A percentile compares a stretch with the other conserved stretches of the same genome.
Conservation (phyloP, 2,113 vertebrate genomes). For the Paramormyrops kingsleyae region DNA sequence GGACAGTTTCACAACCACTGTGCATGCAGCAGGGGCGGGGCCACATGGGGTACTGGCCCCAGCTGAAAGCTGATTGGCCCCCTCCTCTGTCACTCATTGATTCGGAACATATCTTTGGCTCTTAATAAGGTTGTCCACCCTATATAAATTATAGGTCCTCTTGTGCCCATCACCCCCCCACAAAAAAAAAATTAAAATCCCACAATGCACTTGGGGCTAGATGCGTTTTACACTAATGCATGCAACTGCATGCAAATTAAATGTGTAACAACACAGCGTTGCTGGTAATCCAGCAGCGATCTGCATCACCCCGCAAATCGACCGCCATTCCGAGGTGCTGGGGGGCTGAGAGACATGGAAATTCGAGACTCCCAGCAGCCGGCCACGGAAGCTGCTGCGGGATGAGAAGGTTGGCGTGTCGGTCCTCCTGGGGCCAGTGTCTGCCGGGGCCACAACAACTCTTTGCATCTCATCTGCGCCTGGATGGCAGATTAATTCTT, state of each 20-base stretch:
- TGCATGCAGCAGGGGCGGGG: neutral
- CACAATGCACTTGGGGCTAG: neutral
- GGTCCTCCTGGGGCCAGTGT: neutral
- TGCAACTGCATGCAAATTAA: slow-evolving; percentile 3
- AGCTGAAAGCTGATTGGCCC: neutral
- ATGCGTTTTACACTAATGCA: neutral
- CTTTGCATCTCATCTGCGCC: neutral
- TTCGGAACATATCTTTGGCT: neutral
- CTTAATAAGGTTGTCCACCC: neutral
- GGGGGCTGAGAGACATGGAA: neutral
- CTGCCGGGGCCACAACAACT: neutral
- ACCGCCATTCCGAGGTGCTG: neutral
- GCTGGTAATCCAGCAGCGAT: neutral
- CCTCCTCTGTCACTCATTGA: neutral
- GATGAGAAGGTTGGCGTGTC: neutral
- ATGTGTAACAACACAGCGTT: neutral
- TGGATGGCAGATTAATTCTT: neutral
- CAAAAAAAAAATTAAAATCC: neutral
- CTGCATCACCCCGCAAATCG: neutral
- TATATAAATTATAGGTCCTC: neutral
- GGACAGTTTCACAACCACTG: neutral
- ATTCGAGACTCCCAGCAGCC: neutral
- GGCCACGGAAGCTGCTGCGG: neutral
- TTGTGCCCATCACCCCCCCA: neutral
- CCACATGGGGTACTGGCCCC: neutral